Evolutionary conservation across 2,888 invertebrate genomes (phyloP).

Genomic region (Xestia c-nigrum): DNA sequence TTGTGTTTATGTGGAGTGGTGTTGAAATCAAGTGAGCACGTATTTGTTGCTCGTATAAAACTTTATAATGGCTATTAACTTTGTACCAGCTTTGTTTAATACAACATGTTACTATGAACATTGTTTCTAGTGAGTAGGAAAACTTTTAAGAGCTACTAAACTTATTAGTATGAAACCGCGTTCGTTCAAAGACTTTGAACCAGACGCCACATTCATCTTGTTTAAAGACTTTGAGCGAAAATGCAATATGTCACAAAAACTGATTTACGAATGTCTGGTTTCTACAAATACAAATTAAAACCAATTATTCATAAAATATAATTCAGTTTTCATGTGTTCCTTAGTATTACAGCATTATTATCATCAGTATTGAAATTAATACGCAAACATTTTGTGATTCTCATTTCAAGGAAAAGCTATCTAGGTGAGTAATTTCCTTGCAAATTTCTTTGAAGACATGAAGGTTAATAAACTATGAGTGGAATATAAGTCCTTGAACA

Average conservation of each 20-base stretch:
- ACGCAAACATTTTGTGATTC: neutral
- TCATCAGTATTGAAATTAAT: neutral
- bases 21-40: conserved; percentile 23
- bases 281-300: neutral
- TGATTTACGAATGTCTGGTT: neutral
- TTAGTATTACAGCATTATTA: neutral
- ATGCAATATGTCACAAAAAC: neutral
- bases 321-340: neutral
- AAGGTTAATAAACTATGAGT: neutral
- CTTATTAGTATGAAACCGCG: conserved; percentile 12
- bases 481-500: conserved; percentile 19
- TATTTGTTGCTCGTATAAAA: conserved; percentile 35
- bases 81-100: conserved; percentile 4
- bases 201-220: neutral
- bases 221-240: conserved; percentile 18
- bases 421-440: conserved; percentile 6
- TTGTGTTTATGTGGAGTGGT: neutral
- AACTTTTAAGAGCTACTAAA: conserved; percentile 31
- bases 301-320: neutral
- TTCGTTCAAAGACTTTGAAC: conserved; percentile 19
- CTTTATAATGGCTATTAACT: conserved; percentile 17
- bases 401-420: neutral
- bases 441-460: conserved; percentile 39
- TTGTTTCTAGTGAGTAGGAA: conserved; percentile 20
- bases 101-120: conserved; percentile 11